phyloP scores from a whole-genome alignment of 2,888 invertebrate genomes.

The Clistopyga incitator region DNA sequence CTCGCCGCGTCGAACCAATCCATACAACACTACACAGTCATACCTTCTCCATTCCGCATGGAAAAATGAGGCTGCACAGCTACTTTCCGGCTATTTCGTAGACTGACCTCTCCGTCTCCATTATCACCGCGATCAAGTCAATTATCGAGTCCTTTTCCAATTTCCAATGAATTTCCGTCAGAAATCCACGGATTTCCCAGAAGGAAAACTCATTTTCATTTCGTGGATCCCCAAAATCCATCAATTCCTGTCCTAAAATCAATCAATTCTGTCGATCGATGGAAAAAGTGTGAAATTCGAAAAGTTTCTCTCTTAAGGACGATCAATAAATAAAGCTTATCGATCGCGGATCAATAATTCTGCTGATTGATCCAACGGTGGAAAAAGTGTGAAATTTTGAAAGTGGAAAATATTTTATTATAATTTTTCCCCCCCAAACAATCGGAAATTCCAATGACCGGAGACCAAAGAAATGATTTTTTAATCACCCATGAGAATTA shows the following conservation, averaged over 20 bases:
- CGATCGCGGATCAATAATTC: too few species aligned
- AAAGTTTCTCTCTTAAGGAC: too few species aligned
- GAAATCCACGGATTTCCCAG: not conserved
- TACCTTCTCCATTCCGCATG: not conserved
- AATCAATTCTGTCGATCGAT: not conserved
- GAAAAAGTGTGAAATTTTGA: not conserved
- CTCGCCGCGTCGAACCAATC: conserved; percentile 57
- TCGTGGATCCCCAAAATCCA: not conserved
- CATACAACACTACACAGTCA: conserved; percentile 37
- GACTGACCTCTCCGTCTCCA: too few species aligned
- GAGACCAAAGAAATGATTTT: not conserved
- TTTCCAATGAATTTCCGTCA: conserved; percentile 35
- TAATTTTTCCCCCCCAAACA: too few species aligned
- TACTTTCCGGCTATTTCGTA: not conserved
- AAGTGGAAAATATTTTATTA: too few species aligned
- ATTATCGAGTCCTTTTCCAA: conserved; percentile 24
- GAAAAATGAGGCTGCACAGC: not conserved
- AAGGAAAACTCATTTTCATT: not conserved
- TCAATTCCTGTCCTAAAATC: not conserved
- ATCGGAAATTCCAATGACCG: not conserved
- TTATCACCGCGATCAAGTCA: too few species aligned
- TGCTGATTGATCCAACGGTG: not conserved
- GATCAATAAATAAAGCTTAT: too few species aligned
- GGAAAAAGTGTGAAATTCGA: not conserved
- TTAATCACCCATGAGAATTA: not conserved